These are phyloP conservation scores for Troides helena DNA, from an alignment of 2,888 invertebrate species.

Conservation along the genomic window DNA sequence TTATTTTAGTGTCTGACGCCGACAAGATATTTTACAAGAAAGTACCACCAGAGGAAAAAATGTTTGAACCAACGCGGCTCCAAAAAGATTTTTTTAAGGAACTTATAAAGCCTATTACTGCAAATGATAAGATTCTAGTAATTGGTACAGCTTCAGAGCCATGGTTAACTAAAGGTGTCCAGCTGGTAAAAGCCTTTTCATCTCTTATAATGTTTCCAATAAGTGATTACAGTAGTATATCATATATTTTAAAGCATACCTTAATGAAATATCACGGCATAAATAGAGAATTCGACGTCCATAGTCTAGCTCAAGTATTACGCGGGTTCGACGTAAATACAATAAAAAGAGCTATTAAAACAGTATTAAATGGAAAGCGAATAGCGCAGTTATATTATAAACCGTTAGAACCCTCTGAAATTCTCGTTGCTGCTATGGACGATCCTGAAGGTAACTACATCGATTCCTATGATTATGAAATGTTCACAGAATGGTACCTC, in stretches of 20 bases:
- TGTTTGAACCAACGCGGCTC: slow-evolving; percentile 84
- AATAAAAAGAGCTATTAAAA: slow-evolving; percentile 65
- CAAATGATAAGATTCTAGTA: slow-evolving; percentile 83
- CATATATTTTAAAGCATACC: slow-evolving; percentile 74
- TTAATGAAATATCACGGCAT: slow-evolving; percentile 82
- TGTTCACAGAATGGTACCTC: slow-evolving; percentile 74
- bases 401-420: slow-evolving; percentile 75
- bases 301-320: slow-evolving; percentile 77
- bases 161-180: slow-evolving; percentile 76
- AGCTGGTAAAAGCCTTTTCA: slow-evolving; percentile 80
- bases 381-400: slow-evolving; percentile 73
- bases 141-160: slow-evolving; percentile 85
- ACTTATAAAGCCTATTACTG: slow-evolving; percentile 83
- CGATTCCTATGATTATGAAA: slow-evolving; percentile 64
- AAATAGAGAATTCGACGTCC: slow-evolving; percentile 80
- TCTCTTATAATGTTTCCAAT: slow-evolving; percentile 77
- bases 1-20: slow-evolving; percentile 84
- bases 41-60: slow-evolving; percentile 82
- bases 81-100: slow-evolving; percentile 84
- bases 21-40: slow-evolving; percentile 86
- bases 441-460: slow-evolving; percentile 52
- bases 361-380: slow-evolving; percentile 69
- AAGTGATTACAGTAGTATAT: slow-evolving; percentile 82
- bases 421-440: slow-evolving; percentile 68
- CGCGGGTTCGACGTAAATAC: slow-evolving; percentile 76